Base-by-base conservation (phyloP, 2,888 invertebrate genomes). In the Stenotaenia linearis region DNA sequence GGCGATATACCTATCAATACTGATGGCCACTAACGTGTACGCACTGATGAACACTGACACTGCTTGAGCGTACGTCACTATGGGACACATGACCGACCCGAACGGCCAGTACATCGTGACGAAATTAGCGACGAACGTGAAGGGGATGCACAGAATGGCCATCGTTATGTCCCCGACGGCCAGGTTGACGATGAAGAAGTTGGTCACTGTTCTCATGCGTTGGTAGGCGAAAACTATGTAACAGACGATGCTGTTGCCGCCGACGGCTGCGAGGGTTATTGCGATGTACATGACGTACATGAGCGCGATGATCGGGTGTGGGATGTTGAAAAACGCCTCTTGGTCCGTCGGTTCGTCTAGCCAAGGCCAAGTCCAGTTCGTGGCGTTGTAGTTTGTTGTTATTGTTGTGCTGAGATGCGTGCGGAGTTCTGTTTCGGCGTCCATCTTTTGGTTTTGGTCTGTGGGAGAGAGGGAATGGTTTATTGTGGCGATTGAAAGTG, bases 121-220 rank as follows among this genome's bases (percentile, higher is more conserved):
- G 77, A 94, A 88, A 83, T 91, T 91, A 12, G 95, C 91, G 30
- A 95, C 90, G 84, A 94, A 95, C 1, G 95, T 93, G 84, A 96
- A 96, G 1, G 96, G 96, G 82, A 97, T 92, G 86, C 97, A 96
- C 84, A 97, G 92, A 28, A 94, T 85, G 0, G 95, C 93, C 92
- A 97, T 95, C 80, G 96, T 87, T 81, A 97, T 91, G 85, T 97
- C 97, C 56, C 96, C 94, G 50, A 95, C 89, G 0, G 96, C 95
- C 82, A 97, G 88, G 82, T 88, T 88, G 85, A 93, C 92, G 84
- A 97, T 94, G 86, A 96, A 96, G 86, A 91, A 94, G 86, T 97
- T 97, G 61, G 96, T 96, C 2, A 96, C 95, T 0, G 95, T 96
- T 83, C 93, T 90, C 95, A 96, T 96, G 50, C 93, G 90, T 0